Conservation (phyloP, 2,888 invertebrate species). For the Platycheirus rosarum region DNA sequence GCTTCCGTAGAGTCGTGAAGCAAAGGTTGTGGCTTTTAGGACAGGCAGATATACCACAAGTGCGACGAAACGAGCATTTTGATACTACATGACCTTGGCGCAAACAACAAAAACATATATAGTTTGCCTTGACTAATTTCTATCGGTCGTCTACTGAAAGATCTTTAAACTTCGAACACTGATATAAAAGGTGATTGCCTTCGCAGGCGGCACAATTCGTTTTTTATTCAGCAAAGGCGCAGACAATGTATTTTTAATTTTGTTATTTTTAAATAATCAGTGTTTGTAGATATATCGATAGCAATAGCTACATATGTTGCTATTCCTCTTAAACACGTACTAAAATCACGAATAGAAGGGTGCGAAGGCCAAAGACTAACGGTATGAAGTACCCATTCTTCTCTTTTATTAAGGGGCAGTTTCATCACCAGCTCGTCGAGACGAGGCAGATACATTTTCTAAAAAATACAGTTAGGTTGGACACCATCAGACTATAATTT, state of each 20-base stretch:
- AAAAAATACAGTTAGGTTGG: slow-evolving; percentile 62
- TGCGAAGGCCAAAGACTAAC: background rate
- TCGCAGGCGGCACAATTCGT: too few species aligned
- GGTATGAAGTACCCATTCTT: slow-evolving; percentile 16
- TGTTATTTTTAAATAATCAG: too few species aligned
- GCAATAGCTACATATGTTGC: too few species aligned
- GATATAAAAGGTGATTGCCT: too few species aligned
- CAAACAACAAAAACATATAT: slow-evolving; percentile 27
- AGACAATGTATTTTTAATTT: slow-evolving; percentile 8
- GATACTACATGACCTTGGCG: slow-evolving; percentile 2
- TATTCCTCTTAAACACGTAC: slow-evolving; percentile 1
- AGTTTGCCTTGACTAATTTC: slow-evolving; percentile 16
- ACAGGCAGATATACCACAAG: slow-evolving; percentile 22
- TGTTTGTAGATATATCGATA: background rate
- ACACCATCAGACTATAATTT: slow-evolving; percentile 58
- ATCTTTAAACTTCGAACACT: slow-evolving; percentile 4
- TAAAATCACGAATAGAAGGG: slow-evolving; percentile 1
- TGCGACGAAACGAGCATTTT: slow-evolving; percentile 17
- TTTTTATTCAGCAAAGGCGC: too few species aligned
- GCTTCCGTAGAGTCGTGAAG: slow-evolving; percentile 10
- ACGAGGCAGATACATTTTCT: too few species aligned
- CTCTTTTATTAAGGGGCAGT: slow-evolving; percentile 28
- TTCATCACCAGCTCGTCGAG: slow-evolving; percentile 30
- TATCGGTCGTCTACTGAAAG: background rate
- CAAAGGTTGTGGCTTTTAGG: slow-evolving; percentile 14